Evolutionary conservation across 2,888 invertebrate species (phyloP).

Genomic region (Thymelicus sylvestris): DNA sequence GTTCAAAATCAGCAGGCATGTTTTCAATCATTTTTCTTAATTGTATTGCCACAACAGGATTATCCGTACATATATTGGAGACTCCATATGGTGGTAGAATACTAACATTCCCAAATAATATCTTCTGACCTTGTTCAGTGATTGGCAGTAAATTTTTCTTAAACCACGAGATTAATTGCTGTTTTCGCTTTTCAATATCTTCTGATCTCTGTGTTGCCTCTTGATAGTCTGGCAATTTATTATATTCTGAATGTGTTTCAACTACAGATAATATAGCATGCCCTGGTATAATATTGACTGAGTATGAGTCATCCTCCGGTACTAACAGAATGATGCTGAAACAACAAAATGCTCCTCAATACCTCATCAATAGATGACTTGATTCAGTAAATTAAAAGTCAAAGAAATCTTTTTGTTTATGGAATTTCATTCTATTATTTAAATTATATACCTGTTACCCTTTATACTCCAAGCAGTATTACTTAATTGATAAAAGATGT

Average conservation of each 20-base stretch:
- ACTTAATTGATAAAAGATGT: too few species aligned
- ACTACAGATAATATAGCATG: conserved; percentile 61
- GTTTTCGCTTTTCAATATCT: conserved; percentile 54
- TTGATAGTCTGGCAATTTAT: conserved; percentile 51
- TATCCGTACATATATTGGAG: conserved; percentile 67
- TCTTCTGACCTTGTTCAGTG: conserved; percentile 60
- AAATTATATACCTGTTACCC: too few species aligned
- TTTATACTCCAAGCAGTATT: too few species aligned
- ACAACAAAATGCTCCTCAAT: conserved; percentile 41
- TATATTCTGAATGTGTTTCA: conserved; percentile 46
- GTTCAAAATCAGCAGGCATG: conserved; percentile 64
- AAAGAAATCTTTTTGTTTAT: too few species aligned
- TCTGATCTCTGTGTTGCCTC: conserved; percentile 38
- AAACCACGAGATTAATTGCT: conserved; percentile 65
- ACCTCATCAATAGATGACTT: too few species aligned
- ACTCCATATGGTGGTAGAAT: conserved; percentile 66
- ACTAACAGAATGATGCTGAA: conserved; percentile 68
- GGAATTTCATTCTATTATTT: too few species aligned
- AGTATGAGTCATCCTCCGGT: conserved; percentile 53
- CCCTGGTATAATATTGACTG: conserved; percentile 66
- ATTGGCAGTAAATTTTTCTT: conserved; percentile 65
- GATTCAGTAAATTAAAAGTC: too few species aligned
- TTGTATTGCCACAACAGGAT: conserved; percentile 65
- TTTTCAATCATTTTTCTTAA: conserved; percentile 64
- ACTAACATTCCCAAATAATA: conserved; percentile 63